These are phyloP conservation scores for Clarias magur DNA, from an alignment of 2,113 vertebrate species.

Conservation along the genomic window DNA sequence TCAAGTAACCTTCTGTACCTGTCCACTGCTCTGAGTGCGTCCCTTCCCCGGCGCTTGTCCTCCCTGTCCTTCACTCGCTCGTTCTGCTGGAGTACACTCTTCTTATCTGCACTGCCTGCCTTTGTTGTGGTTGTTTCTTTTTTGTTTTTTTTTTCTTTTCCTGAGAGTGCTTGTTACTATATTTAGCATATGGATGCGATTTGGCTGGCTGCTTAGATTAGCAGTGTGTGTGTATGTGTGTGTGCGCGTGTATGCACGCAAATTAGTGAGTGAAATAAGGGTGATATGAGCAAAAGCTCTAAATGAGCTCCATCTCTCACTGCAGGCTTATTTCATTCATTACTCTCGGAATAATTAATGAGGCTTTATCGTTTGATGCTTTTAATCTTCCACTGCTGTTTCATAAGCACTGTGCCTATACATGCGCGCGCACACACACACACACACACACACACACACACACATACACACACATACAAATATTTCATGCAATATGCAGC, in stretches of 20 bases:
- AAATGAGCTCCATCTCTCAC: conserved; percentile 32
- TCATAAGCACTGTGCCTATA: not conserved
- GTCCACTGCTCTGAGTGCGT: not conserved
- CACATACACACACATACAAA: not conserved
- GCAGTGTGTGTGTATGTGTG: not conserved
- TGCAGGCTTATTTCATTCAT: conserved; percentile 34
- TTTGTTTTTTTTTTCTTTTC: not conserved
- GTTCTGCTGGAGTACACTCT: not conserved
- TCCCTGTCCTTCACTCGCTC: conserved; percentile 7
- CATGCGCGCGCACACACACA: not conserved
- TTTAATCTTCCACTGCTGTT: conserved; percentile 8
- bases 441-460: not conserved
- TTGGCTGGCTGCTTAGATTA: not conserved
- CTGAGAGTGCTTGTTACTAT: not conserved
- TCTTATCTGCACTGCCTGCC: not conserved
- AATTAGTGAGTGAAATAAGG: not conserved
- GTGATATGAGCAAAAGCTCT: conserved; percentile 2
- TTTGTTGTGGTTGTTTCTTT: not conserved
- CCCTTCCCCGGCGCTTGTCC: not conserved
- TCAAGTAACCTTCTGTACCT: not conserved
- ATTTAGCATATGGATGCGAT: conserved; percentile 10
- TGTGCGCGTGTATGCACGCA: not conserved
- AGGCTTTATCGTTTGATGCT: conserved; percentile 15
- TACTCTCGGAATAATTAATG: conserved; percentile 32
- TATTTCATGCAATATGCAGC: not conserved